Base-by-base conservation (phyloP, 2,113 vertebrate species). In the Gasterosteus aculeatus region DNA sequence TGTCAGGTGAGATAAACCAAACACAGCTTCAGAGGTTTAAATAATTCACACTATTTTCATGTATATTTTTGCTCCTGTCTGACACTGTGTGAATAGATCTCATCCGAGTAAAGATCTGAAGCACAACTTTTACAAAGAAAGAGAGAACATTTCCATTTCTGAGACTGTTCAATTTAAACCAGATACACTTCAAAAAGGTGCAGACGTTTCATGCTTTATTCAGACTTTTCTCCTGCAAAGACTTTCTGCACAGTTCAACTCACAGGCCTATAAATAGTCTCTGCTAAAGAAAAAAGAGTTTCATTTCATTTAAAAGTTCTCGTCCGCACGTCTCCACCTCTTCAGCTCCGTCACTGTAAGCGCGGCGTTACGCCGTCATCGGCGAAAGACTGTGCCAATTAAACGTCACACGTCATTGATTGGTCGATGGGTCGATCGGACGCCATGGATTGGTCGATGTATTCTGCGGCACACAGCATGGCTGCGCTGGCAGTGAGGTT, bases 1-100 rank as follows among this genome's bases (percentile, higher is more conserved):
- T 31, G 58, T 33, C 53, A 15, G 59, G 5, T 39, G 15, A 81
- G 85, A 85, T 83, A 77, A 83, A 56, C 47, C 63, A 46, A 77
- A 85, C 14, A 0, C 57, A 16, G 39, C 66, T 67, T 47, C 33
- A 47, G 10, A 29, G 35, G 65, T 71, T 61, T 22, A 57, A n/a
- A 56, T 44, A 31, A 38, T 19, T 39, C 10, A 2, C 14, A 22
- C 38, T 47, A 16, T 80, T 70, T 60, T 61, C 51, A 46, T 63
- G 11, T 64, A 18, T 33, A 61, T 58, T 47, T 73, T 7, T 49
- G 2, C 56, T 65, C 8, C 60, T 51, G 46, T 73, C 54, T 44
- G 63, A 46, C 14, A 38, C 8, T 39, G 38, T 19, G 47, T 29
- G 57, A 44, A 41, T 46, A 69, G 72, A 85, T 71, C 69, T 60